Conservation (phyloP, 2,113 vertebrate genomes). For the Cairina moschata region DNA sequence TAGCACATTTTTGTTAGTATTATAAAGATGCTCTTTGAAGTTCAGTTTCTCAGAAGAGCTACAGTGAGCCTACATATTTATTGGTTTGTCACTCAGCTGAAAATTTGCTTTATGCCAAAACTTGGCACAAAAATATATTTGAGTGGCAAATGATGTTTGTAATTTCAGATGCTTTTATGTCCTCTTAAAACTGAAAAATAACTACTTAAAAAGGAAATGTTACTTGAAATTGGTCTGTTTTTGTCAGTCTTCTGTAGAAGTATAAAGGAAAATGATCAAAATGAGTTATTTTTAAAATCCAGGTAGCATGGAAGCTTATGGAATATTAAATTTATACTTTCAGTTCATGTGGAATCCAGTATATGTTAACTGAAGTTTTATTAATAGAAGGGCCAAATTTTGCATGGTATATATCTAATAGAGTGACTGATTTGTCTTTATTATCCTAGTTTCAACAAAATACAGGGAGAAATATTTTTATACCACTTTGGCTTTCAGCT, state of each 20-base stretch:
- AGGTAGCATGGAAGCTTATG: neutral
- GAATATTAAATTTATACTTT: neutral
- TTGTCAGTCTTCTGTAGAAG: neutral
- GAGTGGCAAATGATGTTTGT: slow-evolving; percentile 18
- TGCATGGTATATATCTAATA: neutral
- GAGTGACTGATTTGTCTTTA: neutral
- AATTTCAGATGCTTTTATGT: slow-evolving; percentile 19
- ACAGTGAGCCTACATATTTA: slow-evolving; percentile 1
- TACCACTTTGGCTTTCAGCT: neutral
- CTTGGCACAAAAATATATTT: slow-evolving; percentile 27
- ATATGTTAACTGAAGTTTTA: neutral
- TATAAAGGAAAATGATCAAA: neutral
- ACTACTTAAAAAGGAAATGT: neutral
- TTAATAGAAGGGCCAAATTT: neutral
- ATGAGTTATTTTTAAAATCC: neutral
- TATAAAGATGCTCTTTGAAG: neutral
- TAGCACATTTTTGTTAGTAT: slow-evolving; percentile 14
- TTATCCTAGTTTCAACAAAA: neutral
- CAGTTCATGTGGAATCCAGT: neutral
- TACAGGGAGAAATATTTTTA: neutral
- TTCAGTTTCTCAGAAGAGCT: slow-evolving; percentile 18
- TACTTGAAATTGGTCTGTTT: neutral
- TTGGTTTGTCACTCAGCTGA: slow-evolving; percentile 47
- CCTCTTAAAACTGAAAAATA: slow-evolving; percentile 34
- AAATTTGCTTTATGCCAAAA: slow-evolving; percentile 38